A percentile compares a stretch with the other conserved stretches of the same genome.
Evolutionary conservation across 2,113 vertebrate species (phyloP).

Genomic region (Equus quagga): DNA sequence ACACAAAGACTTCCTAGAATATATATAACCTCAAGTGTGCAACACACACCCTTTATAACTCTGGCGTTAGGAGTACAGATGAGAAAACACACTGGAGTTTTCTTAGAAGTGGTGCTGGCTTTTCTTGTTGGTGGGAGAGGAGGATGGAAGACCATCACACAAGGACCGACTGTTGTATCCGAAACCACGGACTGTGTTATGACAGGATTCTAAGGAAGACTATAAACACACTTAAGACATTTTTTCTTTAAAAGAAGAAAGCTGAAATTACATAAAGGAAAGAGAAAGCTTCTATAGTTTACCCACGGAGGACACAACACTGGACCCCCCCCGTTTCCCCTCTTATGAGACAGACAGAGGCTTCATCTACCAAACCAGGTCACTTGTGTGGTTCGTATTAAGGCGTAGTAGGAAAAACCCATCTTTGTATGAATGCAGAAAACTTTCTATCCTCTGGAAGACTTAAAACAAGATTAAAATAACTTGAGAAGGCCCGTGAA

Average conservation of each 20-base stretch:
- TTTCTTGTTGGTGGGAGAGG: background rate
- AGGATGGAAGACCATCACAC: background rate
- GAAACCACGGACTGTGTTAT: constrained; percentile 31
- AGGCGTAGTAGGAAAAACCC: background rate
- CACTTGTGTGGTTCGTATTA: background rate
- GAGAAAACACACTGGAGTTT: background rate
- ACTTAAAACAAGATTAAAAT: constrained; percentile 61
- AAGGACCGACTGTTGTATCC: background rate
- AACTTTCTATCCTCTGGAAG: constrained; percentile 57
- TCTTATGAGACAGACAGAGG: background rate
- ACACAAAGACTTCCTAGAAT: constrained; percentile 54
- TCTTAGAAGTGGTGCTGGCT: background rate
- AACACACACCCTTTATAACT: constrained; percentile 7
- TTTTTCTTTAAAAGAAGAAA: constrained; percentile 26
- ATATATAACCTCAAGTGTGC: constrained; percentile 14
- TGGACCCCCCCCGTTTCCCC: background rate
- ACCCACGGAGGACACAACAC: background rate
- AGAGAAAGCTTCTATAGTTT: background rate
- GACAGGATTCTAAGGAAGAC: background rate
- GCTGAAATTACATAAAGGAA: background rate
- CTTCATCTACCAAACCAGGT: background rate
- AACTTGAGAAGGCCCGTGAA: constrained; percentile 60
- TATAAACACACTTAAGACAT: background rate
- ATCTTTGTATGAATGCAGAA: background rate
- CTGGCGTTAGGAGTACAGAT: background rate